Conservation (phyloP, 2,113 vertebrate genomes). For the Callithrix jacchus region DNA sequence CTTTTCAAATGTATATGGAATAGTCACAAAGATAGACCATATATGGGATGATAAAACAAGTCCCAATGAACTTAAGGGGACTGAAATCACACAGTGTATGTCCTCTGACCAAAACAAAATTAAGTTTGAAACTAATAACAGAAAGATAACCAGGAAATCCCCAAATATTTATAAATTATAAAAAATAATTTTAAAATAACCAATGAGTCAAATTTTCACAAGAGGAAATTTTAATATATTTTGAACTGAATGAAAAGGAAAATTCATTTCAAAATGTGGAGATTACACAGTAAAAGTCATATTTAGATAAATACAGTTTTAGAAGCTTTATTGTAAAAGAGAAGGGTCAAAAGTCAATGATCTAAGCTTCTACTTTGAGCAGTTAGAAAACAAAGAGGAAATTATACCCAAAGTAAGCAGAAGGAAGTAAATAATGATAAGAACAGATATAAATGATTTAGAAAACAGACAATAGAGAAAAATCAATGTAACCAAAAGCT, state of each 20-base stretch:
- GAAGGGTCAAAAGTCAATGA: background rate
- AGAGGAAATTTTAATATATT: slow-evolving; percentile 39
- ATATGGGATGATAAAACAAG: background rate
- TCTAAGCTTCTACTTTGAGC: slow-evolving; percentile 34
- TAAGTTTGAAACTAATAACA: slow-evolving; percentile 32
- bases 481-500: background rate
- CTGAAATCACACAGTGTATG: background rate
- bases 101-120: slow-evolving; percentile 32
- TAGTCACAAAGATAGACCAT: slow-evolving; percentile 8
- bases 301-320: slow-evolving; percentile 24
- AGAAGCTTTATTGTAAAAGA: slow-evolving; percentile 28
- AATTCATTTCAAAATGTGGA: slow-evolving; percentile 28
- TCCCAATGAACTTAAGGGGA: slow-evolving; percentile 25
- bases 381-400: slow-evolving; percentile 23
- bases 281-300: background rate
- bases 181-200: slow-evolving; percentile 45
- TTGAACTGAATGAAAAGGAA: slow-evolving; percentile 57
- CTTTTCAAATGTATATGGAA: slow-evolving; percentile 33
- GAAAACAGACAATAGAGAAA: background rate
- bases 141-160: background rate
- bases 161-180: slow-evolving; percentile 51
- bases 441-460: background rate
- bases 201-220: slow-evolving; percentile 26
- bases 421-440: background rate
- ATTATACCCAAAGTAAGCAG: slow-evolving; percentile 9